Conservation (phyloP, 2,888 invertebrate genomes). For the Polyommatus iphigenia region DNA sequence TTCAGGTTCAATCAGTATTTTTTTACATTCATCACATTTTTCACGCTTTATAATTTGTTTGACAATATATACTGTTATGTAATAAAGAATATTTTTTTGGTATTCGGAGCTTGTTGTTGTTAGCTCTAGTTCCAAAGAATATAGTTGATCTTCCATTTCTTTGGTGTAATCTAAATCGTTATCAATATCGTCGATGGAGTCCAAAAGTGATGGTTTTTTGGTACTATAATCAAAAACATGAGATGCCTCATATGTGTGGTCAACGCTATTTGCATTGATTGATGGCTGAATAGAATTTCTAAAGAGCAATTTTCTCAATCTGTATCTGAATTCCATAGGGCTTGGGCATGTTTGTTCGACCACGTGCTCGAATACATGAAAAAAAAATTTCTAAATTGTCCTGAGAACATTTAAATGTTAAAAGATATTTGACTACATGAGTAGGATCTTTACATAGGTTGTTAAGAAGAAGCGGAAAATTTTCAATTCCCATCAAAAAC, state of each 20-base stretch:
- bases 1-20: background rate
- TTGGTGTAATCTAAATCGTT: too few relatives aligned
- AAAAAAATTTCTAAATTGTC: background rate
- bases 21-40: background rate
- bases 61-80: conserved; percentile 1
- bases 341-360: background rate
- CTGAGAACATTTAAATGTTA: background rate
- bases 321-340: background rate
- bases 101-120: background rate
- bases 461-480: background rate
- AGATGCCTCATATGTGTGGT: background rate
- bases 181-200: background rate
- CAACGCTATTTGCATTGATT: background rate
- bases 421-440: background rate
- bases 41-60: background rate
- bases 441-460: background rate
- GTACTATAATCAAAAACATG: background rate
- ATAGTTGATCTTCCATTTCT: background rate
- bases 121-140: background rate
- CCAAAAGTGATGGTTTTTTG: background rate
- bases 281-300: background rate
- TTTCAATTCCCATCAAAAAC: background rate
- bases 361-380: background rate
- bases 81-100: conserved; percentile 1
- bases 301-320: background rate